phyloP scores from a whole-genome alignment of 2,888 invertebrate genomes.

The Gari tellinella region DNA sequence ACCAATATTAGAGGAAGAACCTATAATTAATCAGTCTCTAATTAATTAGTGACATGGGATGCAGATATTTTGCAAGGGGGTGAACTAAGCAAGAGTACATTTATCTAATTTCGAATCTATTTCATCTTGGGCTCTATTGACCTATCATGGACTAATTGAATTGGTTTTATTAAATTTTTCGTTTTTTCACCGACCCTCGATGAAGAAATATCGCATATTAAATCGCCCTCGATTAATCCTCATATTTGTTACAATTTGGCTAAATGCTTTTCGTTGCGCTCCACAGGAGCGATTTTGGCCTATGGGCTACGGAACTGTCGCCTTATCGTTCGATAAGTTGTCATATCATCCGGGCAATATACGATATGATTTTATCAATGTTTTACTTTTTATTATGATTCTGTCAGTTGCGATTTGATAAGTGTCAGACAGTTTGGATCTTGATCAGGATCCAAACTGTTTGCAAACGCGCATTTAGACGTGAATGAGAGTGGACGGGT shows the following conservation, averaged over 20 bases:
- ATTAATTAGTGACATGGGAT: slow-evolving; percentile 34
- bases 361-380: too few relatives aligned
- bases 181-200: slow-evolving; percentile 22
- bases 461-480: too few relatives aligned
- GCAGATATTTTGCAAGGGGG: slow-evolving; percentile 12
- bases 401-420: too few relatives aligned
- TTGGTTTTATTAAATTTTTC: slow-evolving; percentile 41
- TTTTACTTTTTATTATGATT: too few relatives aligned
- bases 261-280: slow-evolving; percentile 22
- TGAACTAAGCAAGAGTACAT: slow-evolving; percentile 24
- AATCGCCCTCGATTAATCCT: slow-evolving; percentile 46
- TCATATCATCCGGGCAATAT: too few relatives aligned
- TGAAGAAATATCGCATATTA: slow-evolving; percentile 53
- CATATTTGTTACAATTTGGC: slow-evolving; percentile 52
- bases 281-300: too few relatives aligned
- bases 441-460: too few relatives aligned
- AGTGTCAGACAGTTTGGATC: too few relatives aligned
- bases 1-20: slow-evolving; percentile 10
- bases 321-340: too few relatives aligned
- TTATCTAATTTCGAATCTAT: slow-evolving; percentile 48
- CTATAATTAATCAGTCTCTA: slow-evolving; percentile 41
- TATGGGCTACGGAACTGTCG: too few relatives aligned
- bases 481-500: too few relatives aligned
- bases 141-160: slow-evolving; percentile 36
- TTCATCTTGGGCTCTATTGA: slow-evolving; percentile 16